Base-by-base conservation (phyloP, 2,888 invertebrate genomes). In the Clunio marinus region DNA sequence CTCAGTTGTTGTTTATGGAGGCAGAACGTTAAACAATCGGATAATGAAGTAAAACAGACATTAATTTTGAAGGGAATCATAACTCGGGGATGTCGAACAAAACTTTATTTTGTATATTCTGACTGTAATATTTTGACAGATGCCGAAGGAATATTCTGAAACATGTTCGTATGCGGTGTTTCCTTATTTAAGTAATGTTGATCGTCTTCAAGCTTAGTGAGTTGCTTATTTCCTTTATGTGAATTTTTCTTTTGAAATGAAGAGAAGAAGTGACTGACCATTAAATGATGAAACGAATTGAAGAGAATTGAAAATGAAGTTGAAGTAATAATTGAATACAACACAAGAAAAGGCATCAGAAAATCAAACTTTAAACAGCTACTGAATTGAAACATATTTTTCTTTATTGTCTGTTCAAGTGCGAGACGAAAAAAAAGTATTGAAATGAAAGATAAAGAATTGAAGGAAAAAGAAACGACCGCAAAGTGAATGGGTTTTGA, bases 371-470 rank as follows among this genome's bases (percentile, higher is more conserved):
- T 41, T 15, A 32, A 28, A 8, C 24, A 55, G 55, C 59, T 59
- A 59, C 59, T 59, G 59, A 59, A 59, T 59, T 59, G 59, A 59
- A 59, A 41, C 41, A n/a, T 15, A 41, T n/a, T 41, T n/a, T n/a
- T 41, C 41, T 4, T 41, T 41, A 41, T 41, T 41, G 41, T 15
- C n/a, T 10, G 41, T 41, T 41, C 7, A 41, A 41, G 15, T n/a
- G n/a, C n/a, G n/a, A n/a, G n/a, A n/a, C n/a, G n/a, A 8, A 32
- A 41, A 41, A 13, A 4, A 41, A 41, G n/a, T 15, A 41, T 41
- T 41, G 4, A 41, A 41, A 41, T 32, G 13, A 32, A 32, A 32
- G 35, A 32, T 3, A 7, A 13, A 7, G 41, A 13, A 41, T 41
- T 41, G 32, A 32, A 32, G 32, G 32, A 4, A 32, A 32, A 41